phyloP scores from a whole-genome alignment of 1,140 invertebrate species.

The Phenacoccus solenopsis region DNA sequence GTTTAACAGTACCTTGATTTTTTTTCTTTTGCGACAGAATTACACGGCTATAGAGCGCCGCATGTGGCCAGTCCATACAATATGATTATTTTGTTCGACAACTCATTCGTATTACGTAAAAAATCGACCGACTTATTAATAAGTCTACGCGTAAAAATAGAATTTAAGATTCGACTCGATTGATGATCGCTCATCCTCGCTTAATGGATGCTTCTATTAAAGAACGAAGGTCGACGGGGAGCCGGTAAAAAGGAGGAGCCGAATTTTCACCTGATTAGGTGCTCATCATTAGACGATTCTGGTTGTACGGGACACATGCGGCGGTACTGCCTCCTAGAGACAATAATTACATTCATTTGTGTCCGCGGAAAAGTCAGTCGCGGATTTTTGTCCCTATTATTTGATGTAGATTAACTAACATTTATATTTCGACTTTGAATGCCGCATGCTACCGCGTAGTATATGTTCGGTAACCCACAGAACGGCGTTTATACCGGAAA shows the following conservation, averaged over 20 bases:
- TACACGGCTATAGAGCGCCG: background rate
- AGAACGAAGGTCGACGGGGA: background rate
- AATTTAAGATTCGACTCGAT: slow-evolving; percentile 3
- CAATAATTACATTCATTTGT: slow-evolving; percentile 16
- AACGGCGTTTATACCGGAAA: background rate
- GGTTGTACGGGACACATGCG: background rate
- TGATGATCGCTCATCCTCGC: slow-evolving; percentile 12
- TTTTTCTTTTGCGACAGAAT: background rate
- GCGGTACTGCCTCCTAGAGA: background rate
- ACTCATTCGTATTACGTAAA: background rate
- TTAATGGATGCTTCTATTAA: background rate
- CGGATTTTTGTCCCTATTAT: background rate
- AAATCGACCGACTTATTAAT: background rate
- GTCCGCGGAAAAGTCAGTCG: background rate
- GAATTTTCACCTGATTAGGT: slow-evolving; percentile 15
- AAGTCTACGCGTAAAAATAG: background rate
- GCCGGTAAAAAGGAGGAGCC: slow-evolving; percentile 13
- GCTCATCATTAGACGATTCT: slow-evolving; percentile 14
- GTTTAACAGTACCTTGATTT: background rate
- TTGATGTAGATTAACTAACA: background rate
- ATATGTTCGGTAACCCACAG: slow-evolving; percentile 6
- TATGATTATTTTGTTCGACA: background rate
- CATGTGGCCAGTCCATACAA: background rate
- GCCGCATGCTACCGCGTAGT: no score
- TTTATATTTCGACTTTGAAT: slow-evolving; percentile 13